A percentile compares a stretch with the other conserved stretches of the same genome.
Conservation (phyloP, 37 sponge, comb jelly and placozoan genomes). For the Lycopodina hypogea region DNA sequence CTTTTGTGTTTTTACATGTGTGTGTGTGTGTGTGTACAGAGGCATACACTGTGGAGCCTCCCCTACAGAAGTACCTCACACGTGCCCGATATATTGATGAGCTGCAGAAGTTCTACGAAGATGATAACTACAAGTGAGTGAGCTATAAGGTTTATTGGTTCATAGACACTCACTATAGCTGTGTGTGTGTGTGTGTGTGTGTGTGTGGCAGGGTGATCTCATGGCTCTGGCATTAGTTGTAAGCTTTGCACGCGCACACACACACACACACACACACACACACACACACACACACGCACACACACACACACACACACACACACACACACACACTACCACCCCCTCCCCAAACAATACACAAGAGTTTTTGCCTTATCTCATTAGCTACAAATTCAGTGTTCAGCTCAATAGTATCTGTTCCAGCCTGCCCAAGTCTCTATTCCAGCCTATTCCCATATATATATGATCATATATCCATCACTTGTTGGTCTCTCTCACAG, state of each 20-base stretch:
- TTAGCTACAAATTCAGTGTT: no score
- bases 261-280: not conserved
- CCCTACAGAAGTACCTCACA: conserved; percentile 55
- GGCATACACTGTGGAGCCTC: conserved; percentile 20
- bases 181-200: not conserved
- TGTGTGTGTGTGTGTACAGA: conserved; percentile 38
- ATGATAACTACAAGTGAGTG: conserved; percentile 71
- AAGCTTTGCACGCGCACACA: not conserved
- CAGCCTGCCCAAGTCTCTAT: no score
- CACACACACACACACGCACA: no score
- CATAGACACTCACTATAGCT: not conserved
- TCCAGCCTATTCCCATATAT: no score
- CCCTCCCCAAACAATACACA: no score
- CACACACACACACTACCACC: no score
- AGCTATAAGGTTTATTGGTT: no score
- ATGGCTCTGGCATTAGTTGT: not conserved
- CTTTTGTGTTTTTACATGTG: not conserved
- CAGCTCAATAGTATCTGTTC: no score
- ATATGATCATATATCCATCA: no score
- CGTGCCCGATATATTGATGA: conserved; percentile 71
- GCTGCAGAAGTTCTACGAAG: conserved; percentile 76
- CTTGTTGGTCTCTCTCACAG: conserved; percentile 9
- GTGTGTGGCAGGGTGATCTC: not conserved
- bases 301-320: no score
- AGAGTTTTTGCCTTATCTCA: no score